A percentile compares a stretch with the other conserved stretches of the same genome.
Conservation (phyloP, 2,888 invertebrate genomes). For the Dolomedes plantarius region DNA sequence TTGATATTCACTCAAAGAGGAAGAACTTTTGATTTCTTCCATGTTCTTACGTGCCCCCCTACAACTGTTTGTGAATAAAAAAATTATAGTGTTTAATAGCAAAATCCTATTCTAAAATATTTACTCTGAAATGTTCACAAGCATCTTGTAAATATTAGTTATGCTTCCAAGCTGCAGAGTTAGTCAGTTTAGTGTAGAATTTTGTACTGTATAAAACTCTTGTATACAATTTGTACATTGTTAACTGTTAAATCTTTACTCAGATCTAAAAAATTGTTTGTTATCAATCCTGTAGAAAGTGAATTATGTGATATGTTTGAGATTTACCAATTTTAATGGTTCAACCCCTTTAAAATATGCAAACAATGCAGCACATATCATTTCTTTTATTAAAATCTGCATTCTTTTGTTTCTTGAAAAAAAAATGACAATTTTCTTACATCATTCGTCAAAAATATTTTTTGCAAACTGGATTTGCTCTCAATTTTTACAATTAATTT, state of each 20-base stretch:
- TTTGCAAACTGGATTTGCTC: neutral
- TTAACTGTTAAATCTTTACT: constrained; percentile 36
- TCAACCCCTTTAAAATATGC: no score
- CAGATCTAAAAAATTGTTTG: neutral
- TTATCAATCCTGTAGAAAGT: neutral
- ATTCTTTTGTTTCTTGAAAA: no score
- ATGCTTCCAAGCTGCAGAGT: constrained; percentile 7
- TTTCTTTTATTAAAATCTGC: no score
- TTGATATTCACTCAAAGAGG: neutral
- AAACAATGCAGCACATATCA: no score
- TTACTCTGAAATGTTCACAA: neutral
- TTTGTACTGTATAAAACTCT: constrained; percentile 35
- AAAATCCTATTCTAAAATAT: neutral
- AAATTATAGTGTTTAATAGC: neutral
- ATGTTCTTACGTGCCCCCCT: neutral
- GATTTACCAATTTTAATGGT: neutral
- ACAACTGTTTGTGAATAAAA: neutral
- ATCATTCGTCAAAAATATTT: no score
- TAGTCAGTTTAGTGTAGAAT: constrained; percentile 24
- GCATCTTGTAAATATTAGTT: neutral
- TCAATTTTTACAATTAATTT: no score
- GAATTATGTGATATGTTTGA: constrained; percentile 4
- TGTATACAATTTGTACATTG: constrained; percentile 39
- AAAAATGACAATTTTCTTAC: no score
- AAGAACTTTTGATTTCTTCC: neutral